Evolutionary conservation across 2,888 invertebrate genomes (phyloP), one percentile per base, ranked within the genome.

Genomic region (Xestia xanthographa): DNA sequence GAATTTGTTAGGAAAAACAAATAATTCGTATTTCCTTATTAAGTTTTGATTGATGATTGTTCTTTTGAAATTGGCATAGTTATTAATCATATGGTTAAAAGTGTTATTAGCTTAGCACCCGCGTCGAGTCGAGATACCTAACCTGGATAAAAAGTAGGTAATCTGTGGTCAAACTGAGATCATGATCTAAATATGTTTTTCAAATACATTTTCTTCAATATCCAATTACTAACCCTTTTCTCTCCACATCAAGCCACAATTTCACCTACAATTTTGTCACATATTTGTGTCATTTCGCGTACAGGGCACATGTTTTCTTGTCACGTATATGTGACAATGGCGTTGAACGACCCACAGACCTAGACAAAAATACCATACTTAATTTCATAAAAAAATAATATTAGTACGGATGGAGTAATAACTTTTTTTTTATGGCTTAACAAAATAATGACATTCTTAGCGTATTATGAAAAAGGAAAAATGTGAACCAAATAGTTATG

Each of bases 1-100:
- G 6, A 53, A 38, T 53, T 77, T 45, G 29, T 67, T 29, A 29
- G 43, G 1, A 29, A 68, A 67, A 76, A 58, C 9, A 48, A 34
- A 72, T 62, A 62, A 75, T 78, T 75, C 50, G n/a, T 48, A 20
- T 6, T 70, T 63, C 67, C 72, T 14, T 75, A 65, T 75, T 71
- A 45, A 29, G 56, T 34, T 66, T 53, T 77, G 50, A 9, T 50
- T 22, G 50, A n/a, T 12, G 53, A n/a, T 53, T 53, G 53, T n/a
- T 53, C 53, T 53, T 53, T 53, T 53, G 4, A n/a, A 53, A n/a
- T 53, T 53, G n/a, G n/a, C 53, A n/a, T n/a, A 53, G 50, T 53
- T 53, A 53, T 53, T 53, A 4, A 11, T 53, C n/a, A n/a, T 53
- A n/a, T n/a, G 11, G 53, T n/a, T 53, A 50, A 50, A 50, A n/a